These are phyloP conservation scores for Cichlasoma orientale DNA, from an alignment of 2,797 vertebrate genomes.

Conservation along the genomic window DNA sequence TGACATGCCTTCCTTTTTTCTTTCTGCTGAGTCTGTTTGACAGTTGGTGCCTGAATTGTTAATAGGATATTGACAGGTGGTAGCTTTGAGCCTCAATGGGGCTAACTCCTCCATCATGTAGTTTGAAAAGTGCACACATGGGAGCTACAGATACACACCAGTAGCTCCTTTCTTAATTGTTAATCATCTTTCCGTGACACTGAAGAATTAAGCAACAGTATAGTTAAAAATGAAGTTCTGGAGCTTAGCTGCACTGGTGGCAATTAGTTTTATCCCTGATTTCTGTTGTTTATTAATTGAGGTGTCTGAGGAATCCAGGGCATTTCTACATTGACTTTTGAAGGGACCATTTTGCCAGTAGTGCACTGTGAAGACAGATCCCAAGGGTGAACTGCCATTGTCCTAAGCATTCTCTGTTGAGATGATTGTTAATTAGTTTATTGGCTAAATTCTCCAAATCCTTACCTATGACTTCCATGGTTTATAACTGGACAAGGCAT, in stretches of 20 bases:
- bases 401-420: conserved; percentile 39
- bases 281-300: conserved; percentile 54
- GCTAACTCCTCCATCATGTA: conserved; percentile 25
- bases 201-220: conserved; percentile 58
- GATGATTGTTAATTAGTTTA: conserved; percentile 61
- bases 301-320: conserved; percentile 17
- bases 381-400: conserved; percentile 28
- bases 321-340: conserved; percentile 19
- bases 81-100: conserved; percentile 41
- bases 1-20: conserved; percentile 27
- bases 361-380: conserved; percentile 11
- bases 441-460: conserved; percentile 32
- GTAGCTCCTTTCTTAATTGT: conserved; percentile 61
- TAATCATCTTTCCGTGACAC: conserved; percentile 64
- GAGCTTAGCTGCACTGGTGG: conserved; percentile 53
- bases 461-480: conserved; percentile 4
- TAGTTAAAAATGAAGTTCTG: conserved; percentile 53
- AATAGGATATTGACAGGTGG: conserved; percentile 65
- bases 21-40: conserved; percentile 61
- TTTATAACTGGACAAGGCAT: conserved; percentile 14
- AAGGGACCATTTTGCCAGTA: conserved; percentile 14
- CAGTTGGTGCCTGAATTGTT: conserved; percentile 53
- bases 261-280: conserved; percentile 54
- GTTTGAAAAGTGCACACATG: conserved; percentile 33
- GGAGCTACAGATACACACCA: conserved; percentile 42